phyloP scores from a whole-genome alignment of 2,797 vertebrate genomes.

The Macroramphosus scolopax region DNA sequence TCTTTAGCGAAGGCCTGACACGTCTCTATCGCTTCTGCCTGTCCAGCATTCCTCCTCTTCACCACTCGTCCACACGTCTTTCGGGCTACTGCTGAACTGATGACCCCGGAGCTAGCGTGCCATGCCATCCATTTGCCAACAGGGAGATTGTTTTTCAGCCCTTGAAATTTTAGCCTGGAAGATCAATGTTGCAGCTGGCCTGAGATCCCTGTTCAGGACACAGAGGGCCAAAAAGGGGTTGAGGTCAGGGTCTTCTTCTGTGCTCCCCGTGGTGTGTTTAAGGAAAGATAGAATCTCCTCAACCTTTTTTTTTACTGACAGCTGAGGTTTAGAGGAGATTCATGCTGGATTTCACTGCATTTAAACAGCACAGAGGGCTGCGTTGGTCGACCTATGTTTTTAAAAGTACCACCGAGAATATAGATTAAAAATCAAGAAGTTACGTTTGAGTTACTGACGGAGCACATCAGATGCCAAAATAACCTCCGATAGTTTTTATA shows the following conservation, averaged over 20 bases:
- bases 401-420: too few relatives aligned
- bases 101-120: slow-evolving; percentile 60
- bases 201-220: slow-evolving; percentile 43
- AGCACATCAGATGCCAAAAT: too few relatives aligned
- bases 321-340: slow-evolving; percentile 23
- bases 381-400: too few relatives aligned
- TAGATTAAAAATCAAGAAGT: too few relatives aligned
- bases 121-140: slow-evolving; percentile 76
- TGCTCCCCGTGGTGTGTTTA: slow-evolving; percentile 69
- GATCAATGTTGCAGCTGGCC: slow-evolving; percentile 79
- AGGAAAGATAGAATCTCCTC: slow-evolving; percentile 58
- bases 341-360: neutral
- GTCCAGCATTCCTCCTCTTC: slow-evolving; percentile 47
- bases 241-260: slow-evolving; percentile 68
- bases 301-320: slow-evolving; percentile 54
- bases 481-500: too few relatives aligned
- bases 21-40: slow-evolving; percentile 49
- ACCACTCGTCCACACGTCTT: slow-evolving; percentile 43
- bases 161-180: slow-evolving; percentile 73
- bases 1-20: slow-evolving; percentile 36
- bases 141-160: slow-evolving; percentile 77
- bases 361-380: neutral
- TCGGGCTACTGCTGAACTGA: slow-evolving; percentile 52
- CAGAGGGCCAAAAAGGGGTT: slow-evolving; percentile 28
- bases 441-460: too few relatives aligned